Evolutionary conservation across 2,797 vertebrate species (phyloP).

Genomic region (Merluccius polli): DNA sequence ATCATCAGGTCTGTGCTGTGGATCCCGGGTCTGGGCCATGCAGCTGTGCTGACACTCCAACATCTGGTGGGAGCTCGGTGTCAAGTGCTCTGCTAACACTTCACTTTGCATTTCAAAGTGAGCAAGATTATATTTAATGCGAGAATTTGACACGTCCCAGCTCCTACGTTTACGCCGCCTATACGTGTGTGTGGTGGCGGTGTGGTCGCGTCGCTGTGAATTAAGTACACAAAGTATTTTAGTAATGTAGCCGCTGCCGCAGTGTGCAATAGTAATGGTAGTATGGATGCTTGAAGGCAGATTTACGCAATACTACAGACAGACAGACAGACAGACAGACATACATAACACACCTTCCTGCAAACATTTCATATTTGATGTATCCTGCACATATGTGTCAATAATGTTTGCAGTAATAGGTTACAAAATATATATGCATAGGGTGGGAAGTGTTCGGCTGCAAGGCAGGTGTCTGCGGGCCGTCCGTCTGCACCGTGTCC

Average conservation of each 20-base stretch:
- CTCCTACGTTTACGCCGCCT: neutral
- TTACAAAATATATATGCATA: neutral
- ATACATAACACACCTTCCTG: neutral
- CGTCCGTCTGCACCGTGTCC: neutral
- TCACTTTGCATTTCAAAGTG: constrained; percentile 2
- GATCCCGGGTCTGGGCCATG: neutral
- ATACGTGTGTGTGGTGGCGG: neutral
- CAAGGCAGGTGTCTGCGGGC: neutral
- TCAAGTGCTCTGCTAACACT: neutral
- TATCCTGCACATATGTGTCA: neutral
- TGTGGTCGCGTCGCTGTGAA: neutral
- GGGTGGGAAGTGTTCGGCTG: too few species aligned
- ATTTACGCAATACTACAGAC: too few species aligned
- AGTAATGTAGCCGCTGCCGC: neutral
- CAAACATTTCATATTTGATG: neutral
- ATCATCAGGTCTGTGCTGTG: neutral
- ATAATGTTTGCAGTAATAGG: neutral
- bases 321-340: too few species aligned
- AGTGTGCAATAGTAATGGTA: neutral
- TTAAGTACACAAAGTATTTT: neutral
- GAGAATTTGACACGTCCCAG: neutral
- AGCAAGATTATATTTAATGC: neutral
- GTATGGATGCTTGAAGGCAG: too few species aligned
- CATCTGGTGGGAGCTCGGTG: neutral
- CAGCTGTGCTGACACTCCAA: neutral